Evolutionary conservation across 2,888 invertebrate genomes (phyloP).

Genomic region (Drosophila buzzatii): DNA sequence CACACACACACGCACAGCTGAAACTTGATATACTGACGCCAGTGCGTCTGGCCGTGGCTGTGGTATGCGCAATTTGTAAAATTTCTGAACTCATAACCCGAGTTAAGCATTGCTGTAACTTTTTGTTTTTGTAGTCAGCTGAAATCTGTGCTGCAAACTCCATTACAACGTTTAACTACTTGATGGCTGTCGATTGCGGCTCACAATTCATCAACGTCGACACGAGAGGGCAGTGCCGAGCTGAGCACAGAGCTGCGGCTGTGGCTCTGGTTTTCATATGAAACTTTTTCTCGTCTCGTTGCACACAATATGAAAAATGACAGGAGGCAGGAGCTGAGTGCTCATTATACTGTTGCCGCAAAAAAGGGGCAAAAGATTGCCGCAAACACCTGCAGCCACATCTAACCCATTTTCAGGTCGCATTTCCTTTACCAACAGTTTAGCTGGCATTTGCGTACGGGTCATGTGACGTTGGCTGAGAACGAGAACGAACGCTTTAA

Average conservation of each 20-base stretch:
- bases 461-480: slow-evolving; percentile 35
- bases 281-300: slow-evolving; percentile 36
- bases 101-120: slow-evolving; percentile 35
- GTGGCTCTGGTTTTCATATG: not conserved
- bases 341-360: slow-evolving; percentile 30
- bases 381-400: slow-evolving; percentile 61
- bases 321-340: slow-evolving; percentile 1
- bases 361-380: slow-evolving; percentile 14
- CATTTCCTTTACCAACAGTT: slow-evolving; percentile 47
- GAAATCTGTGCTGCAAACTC: slow-evolving; percentile 45
- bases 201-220: slow-evolving; percentile 53
- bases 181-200: slow-evolving; percentile 13
- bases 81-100: slow-evolving; percentile 56
- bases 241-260: not conserved
- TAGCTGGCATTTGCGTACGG: slow-evolving; percentile 6
- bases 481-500: slow-evolving; percentile 42
- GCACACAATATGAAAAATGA: not conserved
- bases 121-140: slow-evolving; percentile 32
- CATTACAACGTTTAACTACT: slow-evolving; percentile 39
- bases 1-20: too few species aligned
- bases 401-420: slow-evolving; percentile 60
- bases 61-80: slow-evolving; percentile 29
- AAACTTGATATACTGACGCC: slow-evolving; percentile 1
- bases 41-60: not conserved
- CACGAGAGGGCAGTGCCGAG: slow-evolving; percentile 4